Percentiles rank a stretch among this genome's conserved stretches.
Evolutionary conservation across 64 coral and sea anemone species (phyloP).

Genomic region (Hydrozoanthus tunicans): DNA sequence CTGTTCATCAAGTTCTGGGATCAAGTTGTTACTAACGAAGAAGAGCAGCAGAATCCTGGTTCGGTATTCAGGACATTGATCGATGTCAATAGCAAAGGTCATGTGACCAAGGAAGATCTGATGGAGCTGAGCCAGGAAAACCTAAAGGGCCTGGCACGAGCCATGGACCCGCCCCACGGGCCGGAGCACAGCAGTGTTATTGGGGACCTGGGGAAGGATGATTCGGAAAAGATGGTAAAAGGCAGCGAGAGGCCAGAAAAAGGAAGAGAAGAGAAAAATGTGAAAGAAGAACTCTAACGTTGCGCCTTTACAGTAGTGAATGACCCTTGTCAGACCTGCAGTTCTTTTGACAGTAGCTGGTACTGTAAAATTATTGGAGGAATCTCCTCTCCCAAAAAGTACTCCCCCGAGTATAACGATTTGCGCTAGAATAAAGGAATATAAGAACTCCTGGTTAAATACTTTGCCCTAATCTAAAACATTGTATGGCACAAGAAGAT

Average conservation of each 20-base stretch:
- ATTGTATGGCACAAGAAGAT: too few relatives aligned
- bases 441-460: too few relatives aligned
- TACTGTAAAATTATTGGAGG: too few relatives aligned
- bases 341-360: too few relatives aligned
- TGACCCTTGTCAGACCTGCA: too few relatives aligned
- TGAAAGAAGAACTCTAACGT: background rate
- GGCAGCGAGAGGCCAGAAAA: background rate
- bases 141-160: constrained; percentile 76
- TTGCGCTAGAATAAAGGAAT: too few relatives aligned
- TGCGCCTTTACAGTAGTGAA: too few relatives aligned
- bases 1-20: constrained; percentile 69
- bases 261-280: background rate
- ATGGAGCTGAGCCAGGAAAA: constrained; percentile 57
- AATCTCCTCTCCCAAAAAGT: too few relatives aligned
- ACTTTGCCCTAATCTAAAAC: too few relatives aligned
- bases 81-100: constrained; percentile 50
- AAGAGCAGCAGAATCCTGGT: constrained; percentile 60
- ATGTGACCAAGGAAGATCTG: constrained; percentile 69
- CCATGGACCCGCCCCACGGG: constrained; percentile 88
- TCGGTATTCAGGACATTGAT: constrained; percentile 61
- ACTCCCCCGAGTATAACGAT: too few relatives aligned
- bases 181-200: constrained; percentile 5
- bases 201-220: background rate
- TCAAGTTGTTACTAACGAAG: constrained; percentile 43
- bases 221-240: background rate